Evolutionary conservation across 2,113 vertebrate genomes (phyloP).

Genomic region (Tapirus terrestris): DNA sequence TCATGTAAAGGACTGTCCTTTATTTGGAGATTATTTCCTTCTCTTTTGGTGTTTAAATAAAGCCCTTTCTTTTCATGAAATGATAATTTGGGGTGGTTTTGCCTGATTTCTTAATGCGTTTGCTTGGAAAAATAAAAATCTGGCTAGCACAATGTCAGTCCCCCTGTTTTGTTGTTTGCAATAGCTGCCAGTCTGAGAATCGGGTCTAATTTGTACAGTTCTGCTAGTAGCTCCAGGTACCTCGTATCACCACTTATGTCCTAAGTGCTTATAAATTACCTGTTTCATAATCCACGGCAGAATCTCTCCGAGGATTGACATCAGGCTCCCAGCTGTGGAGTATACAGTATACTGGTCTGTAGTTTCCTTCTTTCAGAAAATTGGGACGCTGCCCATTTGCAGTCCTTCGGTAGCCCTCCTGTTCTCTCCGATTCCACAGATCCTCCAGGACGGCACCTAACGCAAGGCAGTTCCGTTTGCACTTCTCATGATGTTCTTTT

Average conservation of each 20-base stretch:
- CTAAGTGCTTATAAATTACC: conserved; percentile 78
- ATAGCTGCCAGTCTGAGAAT: conserved; percentile 31
- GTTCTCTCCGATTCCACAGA: conserved; percentile 64
- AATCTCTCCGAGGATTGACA: conserved; percentile 72
- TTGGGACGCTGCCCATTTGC: conserved; percentile 70
- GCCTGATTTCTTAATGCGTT: conserved; percentile 52
- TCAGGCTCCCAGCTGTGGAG: conserved; percentile 68
- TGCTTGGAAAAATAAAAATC: conserved; percentile 57
- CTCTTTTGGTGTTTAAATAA: conserved; percentile 45
- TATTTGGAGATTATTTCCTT: conserved; percentile 26
- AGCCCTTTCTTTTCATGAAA: conserved; percentile 37
- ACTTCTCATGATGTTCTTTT: conserved; percentile 76
- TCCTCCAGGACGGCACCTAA: conserved; percentile 70
- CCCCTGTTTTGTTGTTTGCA: background rate
- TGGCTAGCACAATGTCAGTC: background rate
- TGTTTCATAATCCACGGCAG: conserved; percentile 70
- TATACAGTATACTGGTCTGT: conserved; percentile 72
- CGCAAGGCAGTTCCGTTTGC: conserved; percentile 64
- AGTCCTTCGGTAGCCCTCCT: conserved; percentile 58
- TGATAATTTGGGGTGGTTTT: conserved; percentile 29
- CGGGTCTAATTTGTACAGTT: conserved; percentile 59
- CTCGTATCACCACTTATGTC: conserved; percentile 52
- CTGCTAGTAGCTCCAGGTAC: conserved; percentile 43
- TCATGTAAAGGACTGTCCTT: background rate
- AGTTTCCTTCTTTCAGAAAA: conserved; percentile 79